Base-by-base conservation (phyloP, 2,797 vertebrate species). In the Parauchenoglanis punctatus region DNA sequence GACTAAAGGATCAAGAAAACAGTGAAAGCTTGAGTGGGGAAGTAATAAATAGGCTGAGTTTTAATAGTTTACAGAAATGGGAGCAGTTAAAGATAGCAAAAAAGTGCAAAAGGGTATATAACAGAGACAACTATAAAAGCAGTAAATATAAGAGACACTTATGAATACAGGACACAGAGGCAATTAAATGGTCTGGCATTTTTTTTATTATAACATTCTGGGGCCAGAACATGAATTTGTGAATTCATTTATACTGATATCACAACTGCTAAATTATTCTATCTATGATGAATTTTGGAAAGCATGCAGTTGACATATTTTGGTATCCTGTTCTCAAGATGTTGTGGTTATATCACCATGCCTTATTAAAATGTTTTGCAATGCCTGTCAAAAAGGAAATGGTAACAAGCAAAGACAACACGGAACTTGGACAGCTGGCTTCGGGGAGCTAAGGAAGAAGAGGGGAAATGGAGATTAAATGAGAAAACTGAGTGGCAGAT, bases 401-500 rank as follows among this genome's bases (percentile, higher is more conserved):
- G n/a, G 65, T 31, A 56, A 81, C 59, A 68, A 31, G 49, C 52
- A 81, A 81, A 70, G 31, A 85, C 54, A 73, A 46, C 40, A 28
- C n/a, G 58, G 63, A 87, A 87, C 49, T 73, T 40, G 23, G 76
- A 40, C 31, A 73, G 87, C 86, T 78, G 54, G 81, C 49, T 78
- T 58, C n/a, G 68, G 83, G 56, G 58, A 89, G 67, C 17, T 44
- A 83, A 54, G 58, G 68, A 46, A 86, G 72, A 23, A 65, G 58
- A 80, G 31, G 87, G 84, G 56, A 87, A 70, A 70, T 78, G 56
- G 87, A 88, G 81, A 86, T 88, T 89, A 88, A 65, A 88, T 68
- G 81, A 84, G 86, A 78, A 86, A 88, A 89, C 61, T 86, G 91
- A 87, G 87, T 88, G 88, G 85, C 90, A 91, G 95, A 95, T 96